Evolutionary conservation across 2,888 invertebrate species (phyloP).

Genomic region (Alentia gelatinosa): DNA sequence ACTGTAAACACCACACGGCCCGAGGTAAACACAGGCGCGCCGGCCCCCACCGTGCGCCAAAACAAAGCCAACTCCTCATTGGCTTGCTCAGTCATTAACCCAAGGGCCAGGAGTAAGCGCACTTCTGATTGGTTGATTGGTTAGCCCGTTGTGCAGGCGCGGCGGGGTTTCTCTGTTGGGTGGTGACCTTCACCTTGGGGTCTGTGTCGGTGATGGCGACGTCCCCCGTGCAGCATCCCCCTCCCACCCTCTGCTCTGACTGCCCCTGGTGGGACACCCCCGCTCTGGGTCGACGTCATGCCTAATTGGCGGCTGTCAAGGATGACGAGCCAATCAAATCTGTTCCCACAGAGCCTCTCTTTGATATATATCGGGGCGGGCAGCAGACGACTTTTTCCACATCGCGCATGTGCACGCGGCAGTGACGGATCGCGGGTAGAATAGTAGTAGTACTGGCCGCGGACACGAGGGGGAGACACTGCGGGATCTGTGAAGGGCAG

Average conservation of each 20-base stretch:
- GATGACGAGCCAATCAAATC: conserved; percentile 11
- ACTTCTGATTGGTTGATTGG: background rate
- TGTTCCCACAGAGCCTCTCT: background rate
- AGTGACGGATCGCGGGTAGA: background rate
- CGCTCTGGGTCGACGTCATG: background rate
- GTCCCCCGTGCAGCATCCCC: background rate
- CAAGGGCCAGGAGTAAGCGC: background rate
- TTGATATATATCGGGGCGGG: background rate
- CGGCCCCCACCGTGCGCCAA: background rate
- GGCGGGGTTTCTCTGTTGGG: background rate
- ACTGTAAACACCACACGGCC: background rate
- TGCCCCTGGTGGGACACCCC: background rate
- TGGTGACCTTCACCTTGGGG: conserved; percentile 3
- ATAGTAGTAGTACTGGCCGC: background rate
- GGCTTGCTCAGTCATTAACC: background rate
- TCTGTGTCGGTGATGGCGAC: background rate
- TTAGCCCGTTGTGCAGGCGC: background rate
- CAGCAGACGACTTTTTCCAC: background rate
- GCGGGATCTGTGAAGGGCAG: background rate
- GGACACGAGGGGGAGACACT: background rate
- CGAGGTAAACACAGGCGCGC: background rate
- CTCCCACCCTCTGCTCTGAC: background rate
- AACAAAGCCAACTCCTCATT: background rate
- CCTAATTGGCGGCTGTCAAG: background rate
- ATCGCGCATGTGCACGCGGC: background rate